Base-by-base conservation (phyloP, 2,113 vertebrate genomes). In the Xiphophorus maculatus region DNA sequence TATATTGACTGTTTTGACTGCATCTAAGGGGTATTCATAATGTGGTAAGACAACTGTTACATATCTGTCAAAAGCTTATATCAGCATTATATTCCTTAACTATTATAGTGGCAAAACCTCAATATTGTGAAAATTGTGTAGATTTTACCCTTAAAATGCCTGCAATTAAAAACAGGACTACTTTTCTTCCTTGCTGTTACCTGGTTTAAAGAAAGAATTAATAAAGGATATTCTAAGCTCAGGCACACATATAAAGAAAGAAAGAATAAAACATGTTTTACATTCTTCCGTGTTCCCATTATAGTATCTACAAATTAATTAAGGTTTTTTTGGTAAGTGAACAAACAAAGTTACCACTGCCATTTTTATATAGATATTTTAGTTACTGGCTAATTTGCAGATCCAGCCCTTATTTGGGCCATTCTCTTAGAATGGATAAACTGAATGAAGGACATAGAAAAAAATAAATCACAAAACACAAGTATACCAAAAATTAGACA, bases 121-220 rank as follows among this genome's bases (percentile, higher is more conserved):
- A 66, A 2, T 66, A 40, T 60, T 74, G 32, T 78, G 54, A 48
- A 78, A 77, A 65, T 62, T 82, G 62, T 85, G 76, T 78, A 62
- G 76, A 75, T 65, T 79, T 54, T 83, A 71, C 25, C 60, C 25
- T 61, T 63, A 74, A 84, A 84, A 86, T 79, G 77, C 69, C 54
- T 84, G 66, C 42, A 76, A 91, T 88, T 86, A 89, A 91, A 81
- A 61, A 72, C 3, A 81, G 51, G 25, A 81, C 76, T 69, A 85
- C 81, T 54, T 70, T 79, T 54, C 30, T 70, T 82, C 35, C 22
- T 25, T 63, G 51, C 27, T 84, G 81, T 90, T 73, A 77, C 61
- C 71, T 58, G 22, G 22, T 77, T 85, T 44, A 44, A 28, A 66
- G 30, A 81, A 85, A 82, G 70, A 73, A 77, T 75, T 48, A 51